Base-by-base conservation (phyloP, 2,113 vertebrate species). In the Romanogobio albipinnatus region DNA sequence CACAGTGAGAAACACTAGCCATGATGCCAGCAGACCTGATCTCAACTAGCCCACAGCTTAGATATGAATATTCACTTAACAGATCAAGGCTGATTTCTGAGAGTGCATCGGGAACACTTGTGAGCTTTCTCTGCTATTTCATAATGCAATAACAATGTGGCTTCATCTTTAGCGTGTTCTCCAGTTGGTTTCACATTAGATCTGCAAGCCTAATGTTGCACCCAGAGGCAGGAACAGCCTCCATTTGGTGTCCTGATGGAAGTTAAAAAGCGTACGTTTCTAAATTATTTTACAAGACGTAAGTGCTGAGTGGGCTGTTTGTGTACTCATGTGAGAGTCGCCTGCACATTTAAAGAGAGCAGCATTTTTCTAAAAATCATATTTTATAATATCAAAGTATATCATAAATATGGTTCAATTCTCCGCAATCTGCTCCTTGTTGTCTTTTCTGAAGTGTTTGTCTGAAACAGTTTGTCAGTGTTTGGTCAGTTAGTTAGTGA, bases 111-210 rank as follows among this genome's bases (percentile, higher is more conserved):
- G 73, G 66, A 85, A 70, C 24, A 62, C 83, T 14, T 5, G 64
- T 22, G 49, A 61, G 85, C 85, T 75, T 58, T 19, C 79, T 36
- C n/a, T 66, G 26, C 81, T 73, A 66, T 79, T 62, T 82, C 77
- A 66, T 87, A 86, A 88, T 85, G 83, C 77, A 85, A 73, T 80
- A 80, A 81, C 26, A 74, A 66, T 64, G 84, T 80, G 87, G 75
- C 43, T 87, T 85, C 76, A 83, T 73, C 89, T 86, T 87, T 77
- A 86, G 64, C 85, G 71, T 73, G 77, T 86, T 70, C 49, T 53
- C 61, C 62, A 64, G 24, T 39, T 73, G 15, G 10, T 36, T 66
- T 75, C 58, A 76, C 80, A 47, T 43, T 24, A 84, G 53, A 75
- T 58, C 64, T 39, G 80, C 49, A 24, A 5, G 26, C 39, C 71